Conservation (phyloP, 2,797 vertebrate genomes). For the Oophaga sylvatica region DNA sequence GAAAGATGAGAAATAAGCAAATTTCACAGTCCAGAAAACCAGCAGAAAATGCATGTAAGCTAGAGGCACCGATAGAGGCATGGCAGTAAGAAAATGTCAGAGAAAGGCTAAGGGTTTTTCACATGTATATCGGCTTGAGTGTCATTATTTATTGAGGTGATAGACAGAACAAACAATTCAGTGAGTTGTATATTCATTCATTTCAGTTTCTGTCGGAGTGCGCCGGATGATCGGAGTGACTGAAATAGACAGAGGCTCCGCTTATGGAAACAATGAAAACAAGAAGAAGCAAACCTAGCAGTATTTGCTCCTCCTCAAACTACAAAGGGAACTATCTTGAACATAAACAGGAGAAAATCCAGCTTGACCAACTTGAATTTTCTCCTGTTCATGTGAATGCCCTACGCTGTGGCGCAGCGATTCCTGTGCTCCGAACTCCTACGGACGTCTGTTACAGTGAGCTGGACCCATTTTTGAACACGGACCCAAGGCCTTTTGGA, state of each 20-base stretch:
- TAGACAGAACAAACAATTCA: background rate
- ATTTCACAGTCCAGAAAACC: background rate
- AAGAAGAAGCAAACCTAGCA: constrained; percentile 76
- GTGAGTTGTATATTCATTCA: background rate
- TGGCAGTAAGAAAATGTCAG: background rate
- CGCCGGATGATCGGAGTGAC: constrained; percentile 97
- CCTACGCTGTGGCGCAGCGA: too few relatives aligned
- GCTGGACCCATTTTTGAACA: constrained; percentile 43
- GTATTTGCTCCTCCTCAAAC: constrained; percentile 58
- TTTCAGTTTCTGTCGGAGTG: constrained; percentile 84
- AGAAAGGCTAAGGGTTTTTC: background rate
- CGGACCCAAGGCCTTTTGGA: constrained; percentile 47
- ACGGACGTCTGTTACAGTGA: too few relatives aligned
- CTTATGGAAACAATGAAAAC: constrained; percentile 83
- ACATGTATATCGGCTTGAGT: too few relatives aligned
- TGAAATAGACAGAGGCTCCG: constrained; percentile 89
- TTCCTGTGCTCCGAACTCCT: too few relatives aligned
- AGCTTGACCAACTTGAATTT: too few relatives aligned
- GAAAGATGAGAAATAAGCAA: too few relatives aligned
- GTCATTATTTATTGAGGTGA: background rate
- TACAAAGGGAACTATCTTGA: constrained; percentile 68
- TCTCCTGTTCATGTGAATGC: too few relatives aligned
- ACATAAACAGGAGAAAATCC: constrained; percentile 9
- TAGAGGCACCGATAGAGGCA: background rate
- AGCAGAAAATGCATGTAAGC: background rate